Percentiles rank a stretch among this genome's conserved stretches.
phyloP scores from a whole-genome alignment of 2,888 invertebrate species.

The Dascillus cervinus region DNA sequence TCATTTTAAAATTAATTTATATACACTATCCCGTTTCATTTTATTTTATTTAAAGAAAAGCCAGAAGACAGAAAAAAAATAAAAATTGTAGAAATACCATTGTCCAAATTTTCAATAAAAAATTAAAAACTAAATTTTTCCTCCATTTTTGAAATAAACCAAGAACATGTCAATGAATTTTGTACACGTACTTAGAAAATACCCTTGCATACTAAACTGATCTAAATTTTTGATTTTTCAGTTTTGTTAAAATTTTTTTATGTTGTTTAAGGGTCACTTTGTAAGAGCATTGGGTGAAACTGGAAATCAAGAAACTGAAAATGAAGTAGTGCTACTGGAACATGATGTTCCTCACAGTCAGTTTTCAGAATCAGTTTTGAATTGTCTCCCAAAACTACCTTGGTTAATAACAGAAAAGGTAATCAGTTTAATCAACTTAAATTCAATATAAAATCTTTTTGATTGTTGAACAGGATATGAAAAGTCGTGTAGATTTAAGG shows the following conservation, averaged over 20 bases:
- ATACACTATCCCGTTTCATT: too few relatives aligned
- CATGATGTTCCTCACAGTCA: constrained; percentile 95
- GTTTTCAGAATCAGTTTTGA: constrained; percentile 90
- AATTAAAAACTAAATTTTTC: too few relatives aligned
- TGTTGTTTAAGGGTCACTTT: constrained; percentile 70
- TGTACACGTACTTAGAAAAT: too few relatives aligned
- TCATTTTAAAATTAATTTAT: too few relatives aligned
- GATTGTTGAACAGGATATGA: constrained; percentile 54
- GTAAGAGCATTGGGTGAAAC: constrained; percentile 86
- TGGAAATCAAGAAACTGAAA: constrained; percentile 93
- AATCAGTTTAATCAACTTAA: neutral
- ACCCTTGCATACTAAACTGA: neutral
- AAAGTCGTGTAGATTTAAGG: constrained; percentile 75
- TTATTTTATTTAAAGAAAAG: too few relatives aligned
- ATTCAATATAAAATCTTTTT: constrained; percentile 4
- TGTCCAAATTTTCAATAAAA: too few relatives aligned
- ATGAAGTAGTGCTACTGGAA: constrained; percentile 90
- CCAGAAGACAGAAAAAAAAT: too few relatives aligned
- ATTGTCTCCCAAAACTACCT: constrained; percentile 81
- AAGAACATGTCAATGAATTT: too few relatives aligned
- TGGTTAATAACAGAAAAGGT: constrained; percentile 84
- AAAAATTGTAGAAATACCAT: too few relatives aligned
- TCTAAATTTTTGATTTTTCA: constrained; percentile 7
- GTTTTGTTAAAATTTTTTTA: constrained; percentile 2
- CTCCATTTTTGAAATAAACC: too few relatives aligned